Evolutionary conservation across 2,113 vertebrate genomes (phyloP).

Genomic region (Sclerurus mexicanus): DNA sequence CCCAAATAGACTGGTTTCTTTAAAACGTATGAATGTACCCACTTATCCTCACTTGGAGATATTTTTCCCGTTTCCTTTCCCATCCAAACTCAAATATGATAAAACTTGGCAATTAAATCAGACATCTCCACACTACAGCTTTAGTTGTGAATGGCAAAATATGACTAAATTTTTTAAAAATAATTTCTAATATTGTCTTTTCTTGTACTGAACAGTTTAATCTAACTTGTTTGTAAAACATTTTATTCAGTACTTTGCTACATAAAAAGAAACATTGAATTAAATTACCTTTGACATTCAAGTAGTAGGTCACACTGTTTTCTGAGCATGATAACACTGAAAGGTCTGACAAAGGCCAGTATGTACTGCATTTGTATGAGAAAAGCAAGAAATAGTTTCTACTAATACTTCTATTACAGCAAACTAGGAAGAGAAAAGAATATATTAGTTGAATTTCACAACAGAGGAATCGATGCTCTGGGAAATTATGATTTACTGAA

Average conservation of each 20-base stretch:
- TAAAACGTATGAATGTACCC: fast-evolving
- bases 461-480: neutral
- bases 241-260: neutral
- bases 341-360: neutral
- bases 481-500: neutral
- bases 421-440: neutral
- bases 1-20: neutral
- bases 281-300: neutral
- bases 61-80: neutral
- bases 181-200: neutral
- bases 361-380: neutral
- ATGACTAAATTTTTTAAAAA: neutral
- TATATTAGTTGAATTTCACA: neutral
- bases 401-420: neutral
- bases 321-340: neutral
- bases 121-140: neutral
- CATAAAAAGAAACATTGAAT: neutral
- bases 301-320: neutral
- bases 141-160: neutral
- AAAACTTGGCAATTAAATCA: neutral
- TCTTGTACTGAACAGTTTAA: neutral
- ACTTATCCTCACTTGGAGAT: neutral
- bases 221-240: neutral
- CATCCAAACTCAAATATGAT: neutral
- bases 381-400: neutral